phyloP scores from a whole-genome alignment of 2,113 vertebrate species.

The Heterocephalus glaber region DNA sequence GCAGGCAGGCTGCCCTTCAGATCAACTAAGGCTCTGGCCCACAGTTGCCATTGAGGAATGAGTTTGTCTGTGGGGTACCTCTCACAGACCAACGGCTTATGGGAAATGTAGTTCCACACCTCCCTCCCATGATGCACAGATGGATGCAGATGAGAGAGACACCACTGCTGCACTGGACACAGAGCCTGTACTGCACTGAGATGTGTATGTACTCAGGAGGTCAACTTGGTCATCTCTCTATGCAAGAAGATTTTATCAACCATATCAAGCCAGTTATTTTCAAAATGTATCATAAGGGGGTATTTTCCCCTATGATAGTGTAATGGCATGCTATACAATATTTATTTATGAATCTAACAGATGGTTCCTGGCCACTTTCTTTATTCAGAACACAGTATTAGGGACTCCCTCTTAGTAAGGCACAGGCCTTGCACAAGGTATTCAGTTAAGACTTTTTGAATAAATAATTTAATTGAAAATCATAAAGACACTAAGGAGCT shows the following conservation, averaged over 20 bases:
- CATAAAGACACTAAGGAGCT: neutral
- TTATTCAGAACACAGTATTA: neutral
- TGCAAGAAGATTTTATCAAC: neutral
- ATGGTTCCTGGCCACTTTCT: neutral
- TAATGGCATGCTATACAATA: neutral
- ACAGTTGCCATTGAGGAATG: neutral
- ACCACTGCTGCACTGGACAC: neutral
- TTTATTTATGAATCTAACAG: neutral
- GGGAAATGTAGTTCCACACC: neutral
- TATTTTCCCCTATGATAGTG: neutral
- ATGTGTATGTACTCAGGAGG: neutral
- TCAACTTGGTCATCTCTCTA: neutral
- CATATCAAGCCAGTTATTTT: neutral
- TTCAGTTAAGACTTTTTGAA: constrained; percentile 7
- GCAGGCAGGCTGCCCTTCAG: neutral
- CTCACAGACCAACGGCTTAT: neutral
- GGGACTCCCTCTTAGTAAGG: neutral
- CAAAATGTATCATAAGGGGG: neutral
- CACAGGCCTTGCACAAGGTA: neutral
- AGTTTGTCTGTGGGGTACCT: neutral
- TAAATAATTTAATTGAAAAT: neutral
- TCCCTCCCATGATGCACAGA: neutral
- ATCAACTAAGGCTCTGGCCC: neutral
- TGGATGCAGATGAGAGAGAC: neutral
- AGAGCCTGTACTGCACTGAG: neutral